Conservation (phyloP, 2,888 invertebrate species). For the Nomada hirtipes region DNA sequence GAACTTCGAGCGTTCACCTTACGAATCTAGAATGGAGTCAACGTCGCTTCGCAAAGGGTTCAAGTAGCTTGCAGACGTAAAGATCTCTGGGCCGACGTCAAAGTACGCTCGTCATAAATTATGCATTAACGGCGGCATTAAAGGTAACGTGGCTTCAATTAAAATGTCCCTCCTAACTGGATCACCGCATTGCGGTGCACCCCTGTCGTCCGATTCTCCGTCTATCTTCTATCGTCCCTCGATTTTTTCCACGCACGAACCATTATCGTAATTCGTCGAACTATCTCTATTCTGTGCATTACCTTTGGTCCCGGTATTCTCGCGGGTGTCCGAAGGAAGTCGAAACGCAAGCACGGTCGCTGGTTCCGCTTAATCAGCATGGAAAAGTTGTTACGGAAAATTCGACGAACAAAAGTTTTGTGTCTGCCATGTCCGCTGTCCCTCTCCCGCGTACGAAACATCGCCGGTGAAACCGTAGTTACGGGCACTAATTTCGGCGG, state of each 20-base stretch:
- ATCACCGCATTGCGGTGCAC: conserved; percentile 60
- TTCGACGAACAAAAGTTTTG: conserved; percentile 50
- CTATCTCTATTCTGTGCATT: conserved; percentile 16
- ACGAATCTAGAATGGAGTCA: background rate
- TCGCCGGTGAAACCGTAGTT: conserved; percentile 47
- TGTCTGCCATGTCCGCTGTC: background rate
- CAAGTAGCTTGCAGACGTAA: conserved; percentile 3
- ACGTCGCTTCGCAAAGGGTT: conserved; percentile 25
- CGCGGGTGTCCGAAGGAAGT: conserved; percentile 19
- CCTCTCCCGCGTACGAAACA: conserved; percentile 14
- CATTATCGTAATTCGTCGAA: conserved; percentile 26
- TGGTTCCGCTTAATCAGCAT: conserved; percentile 46
- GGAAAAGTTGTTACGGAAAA: conserved; percentile 59
- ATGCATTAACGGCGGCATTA: conserved; percentile 51
- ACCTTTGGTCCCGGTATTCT: background rate
- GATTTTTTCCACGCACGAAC: conserved; percentile 10
- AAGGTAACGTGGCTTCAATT: conserved; percentile 59
- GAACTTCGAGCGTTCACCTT: conserved; percentile 5
- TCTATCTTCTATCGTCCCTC: conserved; percentile 15
- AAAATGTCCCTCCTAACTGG: conserved; percentile 56
- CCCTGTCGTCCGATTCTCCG: conserved; percentile 20
- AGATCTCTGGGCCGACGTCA: conserved; percentile 28
- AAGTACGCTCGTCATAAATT: conserved; percentile 49
- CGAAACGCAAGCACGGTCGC: conserved; percentile 14
- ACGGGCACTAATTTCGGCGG: conserved; percentile 55